Percentiles rank a stretch among this genome's conserved stretches.
phyloP scores from a whole-genome alignment of 2,888 invertebrate genomes.

The Hypsopygia costalis region DNA sequence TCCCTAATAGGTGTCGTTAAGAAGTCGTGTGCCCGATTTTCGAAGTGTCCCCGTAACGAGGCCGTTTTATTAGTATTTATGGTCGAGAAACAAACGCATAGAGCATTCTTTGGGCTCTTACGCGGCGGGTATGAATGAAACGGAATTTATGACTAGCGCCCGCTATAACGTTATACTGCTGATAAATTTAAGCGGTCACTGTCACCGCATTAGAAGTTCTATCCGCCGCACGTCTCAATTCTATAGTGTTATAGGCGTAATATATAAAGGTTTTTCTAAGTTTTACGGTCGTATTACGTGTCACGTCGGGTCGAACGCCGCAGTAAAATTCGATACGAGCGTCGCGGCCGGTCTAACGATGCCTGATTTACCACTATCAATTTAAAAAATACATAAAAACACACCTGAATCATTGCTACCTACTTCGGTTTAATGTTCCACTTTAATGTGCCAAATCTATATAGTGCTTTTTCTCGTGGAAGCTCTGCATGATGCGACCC shows the following conservation, averaged over 20 bases:
- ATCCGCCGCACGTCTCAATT: conserved; percentile 36
- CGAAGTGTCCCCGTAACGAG: conserved; percentile 76
- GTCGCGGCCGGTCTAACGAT: conserved; percentile 60
- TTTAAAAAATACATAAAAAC: conserved; percentile 64
- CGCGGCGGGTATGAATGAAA: conserved; percentile 59
- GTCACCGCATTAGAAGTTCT: conserved; percentile 20
- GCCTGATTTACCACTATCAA: conserved; percentile 72
- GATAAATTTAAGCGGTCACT: conserved; percentile 42
- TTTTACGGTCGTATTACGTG: conserved; percentile 68
- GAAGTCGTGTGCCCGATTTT: conserved; percentile 80
- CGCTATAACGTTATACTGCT: conserved; percentile 50
- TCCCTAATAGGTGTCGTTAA: conserved; percentile 80
- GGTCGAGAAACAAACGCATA: conserved; percentile 65
- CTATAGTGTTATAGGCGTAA: conserved; percentile 40
- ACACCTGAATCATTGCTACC: conserved; percentile 58
- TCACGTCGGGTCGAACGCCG: conserved; percentile 43
- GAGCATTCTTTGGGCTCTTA: conserved; percentile 48
- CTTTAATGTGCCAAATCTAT: conserved; percentile 51
- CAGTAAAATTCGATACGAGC: conserved; percentile 73
- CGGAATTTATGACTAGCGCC: conserved; percentile 70
- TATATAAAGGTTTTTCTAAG: conserved; percentile 69
- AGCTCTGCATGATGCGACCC: conserved; percentile 4
- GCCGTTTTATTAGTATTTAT: conserved; percentile 78
- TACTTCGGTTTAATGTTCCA: conserved; percentile 45
- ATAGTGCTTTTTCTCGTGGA: conserved; percentile 15